Evolutionary conservation across 2,113 vertebrate species (phyloP), one percentile per base, ranked within the genome.

Genomic region (Cyprinodon tularosa): DNA sequence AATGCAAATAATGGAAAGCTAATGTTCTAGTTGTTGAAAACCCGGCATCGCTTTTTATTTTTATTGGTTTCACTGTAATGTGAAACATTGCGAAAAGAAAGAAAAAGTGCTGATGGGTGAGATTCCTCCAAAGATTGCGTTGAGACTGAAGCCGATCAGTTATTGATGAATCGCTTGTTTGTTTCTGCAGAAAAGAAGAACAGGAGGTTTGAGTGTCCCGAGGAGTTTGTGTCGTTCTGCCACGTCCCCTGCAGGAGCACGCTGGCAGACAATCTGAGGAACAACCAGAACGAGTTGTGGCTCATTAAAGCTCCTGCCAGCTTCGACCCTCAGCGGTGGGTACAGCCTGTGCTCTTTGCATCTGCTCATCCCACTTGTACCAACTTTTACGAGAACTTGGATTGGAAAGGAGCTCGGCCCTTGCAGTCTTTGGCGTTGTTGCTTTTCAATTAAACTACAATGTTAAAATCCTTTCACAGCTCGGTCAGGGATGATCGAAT

Each of bases 251-350:
- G 91, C 82, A 64, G 78, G 63, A 83, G 81, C 77, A 84, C 85
- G 0, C 62, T 88, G 0, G 66, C 70, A 1, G 17, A 82, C 36
- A 83, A 57, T 1, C 57, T 91, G 63, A 85, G 77, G 68, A 77
- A 69, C 17, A 66, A 48, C 4, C 73, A 91, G 36, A 88, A 66
- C 0, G 94, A 95, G 74, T 72, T 95, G 37, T 95, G 94, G 94
- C 93, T 95, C 61, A 93, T 95, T 48, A 95, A 95, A 90, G 88
- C 94, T 42, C 94, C 94, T 3, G 74, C 70, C 62, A 81, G 53
- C 81, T 94, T 95, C 22, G 69, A 90, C 42, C 89, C 93, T 14
- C 69, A 91, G 62, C 76, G 92, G 94, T 95, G 71, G 22, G 90
- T 67, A 37, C n/a, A 38, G 4, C 15, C 38, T 14, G 60, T 39